Evolutionary conservation across 2,888 invertebrate species (phyloP), one percentile per base, ranked within the genome.

Genomic region (Hemistola chrysoprasaria): DNA sequence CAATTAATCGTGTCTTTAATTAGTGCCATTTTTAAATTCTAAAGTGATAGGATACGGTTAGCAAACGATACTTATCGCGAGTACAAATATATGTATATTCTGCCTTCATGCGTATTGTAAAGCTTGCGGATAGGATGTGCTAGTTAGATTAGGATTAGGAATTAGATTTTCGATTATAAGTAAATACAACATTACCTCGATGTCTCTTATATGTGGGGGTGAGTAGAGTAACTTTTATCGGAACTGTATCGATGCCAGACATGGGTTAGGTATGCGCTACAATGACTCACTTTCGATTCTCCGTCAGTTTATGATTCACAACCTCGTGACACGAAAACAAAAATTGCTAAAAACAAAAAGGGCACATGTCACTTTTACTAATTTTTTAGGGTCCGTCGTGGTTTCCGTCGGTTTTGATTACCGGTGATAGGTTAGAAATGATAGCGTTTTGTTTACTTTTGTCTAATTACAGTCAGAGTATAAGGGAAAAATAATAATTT

Each of bases 181-280:
- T 59, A 46, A 56, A 67, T 62, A 68, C 56, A 60, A 53, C 54
- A 59, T 50, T 58, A 64, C 61, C 68, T 59, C 65, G 60, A 88
- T 88, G 87, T 85, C 87, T 73, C 69, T 88, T 11, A 78, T 88
- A 55, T 86, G 86, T 63, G 84, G 87, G 83, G 87, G 87, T 88
- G 67, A 87, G 87, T 84, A 46, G 11, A 52, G 40, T 37, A 11
- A 22, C 28, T 16, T 16, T 16, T 16, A 16, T 16, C 16, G 2
- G 4, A 16, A 4, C 4, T 16, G 16, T 16, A 16, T 16, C 16
- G 16, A 34, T 31, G 32, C 32, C 41, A 49, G 33, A 40, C 24
- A 43, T 52, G 49, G 49, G 40, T 59, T 49, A 35, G 9, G 40
- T 57, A 54, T 55, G 52, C 56, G 58, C 54, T 54, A 47, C 40